Base-by-base conservation (phyloP, 1,140 invertebrate species). In the Coptotermes formosanus region DNA sequence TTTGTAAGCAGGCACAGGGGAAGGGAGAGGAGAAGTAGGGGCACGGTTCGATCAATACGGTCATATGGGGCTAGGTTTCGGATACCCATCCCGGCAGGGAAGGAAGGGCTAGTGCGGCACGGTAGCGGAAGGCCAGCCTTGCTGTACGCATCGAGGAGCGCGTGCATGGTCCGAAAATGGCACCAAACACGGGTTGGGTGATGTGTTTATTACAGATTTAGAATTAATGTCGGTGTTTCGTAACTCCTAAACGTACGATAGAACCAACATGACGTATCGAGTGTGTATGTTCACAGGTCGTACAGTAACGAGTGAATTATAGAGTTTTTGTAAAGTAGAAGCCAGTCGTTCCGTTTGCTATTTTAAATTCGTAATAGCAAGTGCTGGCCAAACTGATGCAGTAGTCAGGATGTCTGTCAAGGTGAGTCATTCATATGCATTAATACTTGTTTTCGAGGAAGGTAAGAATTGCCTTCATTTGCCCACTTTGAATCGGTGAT, bases 31-130 rank as follows among this genome's bases (percentile, higher is more conserved):
- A 8, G 64, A 75, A 75, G n/a, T 75, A 75, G 64, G 64, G 64
- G 25, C 9, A 25, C 64, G 6, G n/a, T 8, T 30, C 25, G 64
- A 75, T 75, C 64, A 75, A 75, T 75, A 75, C 64, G 7, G 30
- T 75, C 64, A 75, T 75, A 75, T 75, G 64, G 64, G 64, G 64
- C 64, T 75, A 75, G 64, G 64, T 75, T 75, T 75, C 30, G 64
- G n/a, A 75, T 75, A 75, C 25, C 64, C 64, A n/a, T 16, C n/a
- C 2, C 2, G 64, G 64, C 30, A 25, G 25, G 64, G 64, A n/a
- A 12, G 19, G 52, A 19, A 55, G 19, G 52, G 25, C 30, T 30
- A 4, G 64, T 75, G 64, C 64, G n/a, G 25, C 64, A 75, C 64
- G 64, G 64, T n/a, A 75, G n/a, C 25, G 4, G 64, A 75, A 21